These are phyloP conservation scores for Macaria liturata DNA, from an alignment of 2,888 invertebrate species.

Conservation along the genomic window DNA sequence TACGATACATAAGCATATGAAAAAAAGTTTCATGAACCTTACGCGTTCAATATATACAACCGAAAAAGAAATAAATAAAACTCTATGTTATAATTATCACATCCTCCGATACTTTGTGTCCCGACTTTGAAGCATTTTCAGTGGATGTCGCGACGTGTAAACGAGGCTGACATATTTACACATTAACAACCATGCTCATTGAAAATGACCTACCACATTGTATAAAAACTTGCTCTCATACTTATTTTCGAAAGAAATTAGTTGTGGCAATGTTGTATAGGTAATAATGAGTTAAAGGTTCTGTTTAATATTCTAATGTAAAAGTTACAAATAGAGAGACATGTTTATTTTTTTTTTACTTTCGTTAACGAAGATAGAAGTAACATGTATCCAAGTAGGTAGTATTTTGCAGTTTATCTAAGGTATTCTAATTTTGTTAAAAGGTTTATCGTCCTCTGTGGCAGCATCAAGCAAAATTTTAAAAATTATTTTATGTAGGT, in stretches of 20 bases:
- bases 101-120: not conserved
- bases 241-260: conserved; percentile 46
- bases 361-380: not conserved
- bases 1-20: too few relatives aligned
- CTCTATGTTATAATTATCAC: too few relatives aligned
- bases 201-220: conserved; percentile 69
- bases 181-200: conserved; percentile 60
- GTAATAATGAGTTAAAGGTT: conserved; percentile 29
- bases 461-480: too few relatives aligned
- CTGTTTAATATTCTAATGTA: not conserved
- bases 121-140: conserved; percentile 10
- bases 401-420: too few relatives aligned
- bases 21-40: too few relatives aligned
- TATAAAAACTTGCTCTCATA: conserved; percentile 54
- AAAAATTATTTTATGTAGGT: too few relatives aligned
- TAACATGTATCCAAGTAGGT: too few relatives aligned
- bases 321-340: too few relatives aligned
- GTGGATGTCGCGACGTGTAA: conserved; percentile 47
- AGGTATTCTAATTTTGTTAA: too few relatives aligned
- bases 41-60: too few relatives aligned
- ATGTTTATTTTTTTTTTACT: not conserved
- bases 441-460: too few relatives aligned
- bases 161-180: conserved; percentile 66
- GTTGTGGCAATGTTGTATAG: conserved; percentile 7
- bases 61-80: too few relatives aligned